Percentiles rank a stretch among this genome's conserved stretches.
Evolutionary conservation across 1,140 invertebrate species (phyloP).

Genomic region (Diuraphis noxia): DNA sequence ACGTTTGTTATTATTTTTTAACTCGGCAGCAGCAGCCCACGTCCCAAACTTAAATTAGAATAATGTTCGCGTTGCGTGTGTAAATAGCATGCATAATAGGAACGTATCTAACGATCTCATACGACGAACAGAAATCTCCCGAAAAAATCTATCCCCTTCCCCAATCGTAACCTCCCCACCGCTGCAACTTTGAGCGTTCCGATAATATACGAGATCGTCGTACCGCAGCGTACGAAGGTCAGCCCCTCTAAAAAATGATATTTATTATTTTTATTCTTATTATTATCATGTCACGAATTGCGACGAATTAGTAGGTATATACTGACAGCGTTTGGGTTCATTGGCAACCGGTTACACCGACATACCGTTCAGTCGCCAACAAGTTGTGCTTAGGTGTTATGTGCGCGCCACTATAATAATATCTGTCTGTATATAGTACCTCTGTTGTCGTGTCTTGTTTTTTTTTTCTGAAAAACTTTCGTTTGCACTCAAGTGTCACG

Average conservation of each 20-base stretch:
- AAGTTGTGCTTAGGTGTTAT: neutral
- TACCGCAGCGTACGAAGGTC: neutral
- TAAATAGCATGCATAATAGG: too few relatives aligned
- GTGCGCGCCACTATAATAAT: too few relatives aligned
- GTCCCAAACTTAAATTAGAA: neutral
- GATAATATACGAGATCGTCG: neutral
- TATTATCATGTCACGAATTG: neutral
- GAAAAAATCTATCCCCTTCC: neutral
- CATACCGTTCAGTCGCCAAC: neutral
- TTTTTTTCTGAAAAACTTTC: too few relatives aligned
- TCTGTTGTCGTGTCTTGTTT: too few relatives aligned
- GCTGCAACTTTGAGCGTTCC: neutral
- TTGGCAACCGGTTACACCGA: neutral
- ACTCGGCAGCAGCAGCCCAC: neutral
- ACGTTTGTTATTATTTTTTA: too few relatives aligned
- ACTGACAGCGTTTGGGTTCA: neutral
- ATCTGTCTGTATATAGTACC: too few relatives aligned
- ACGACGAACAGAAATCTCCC: neutral
- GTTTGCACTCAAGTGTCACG: neutral
- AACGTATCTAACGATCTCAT: neutral
- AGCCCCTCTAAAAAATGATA: conserved; percentile 2
- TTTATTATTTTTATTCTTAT: neutral
- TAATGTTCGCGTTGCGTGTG: neutral
- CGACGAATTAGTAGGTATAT: neutral
- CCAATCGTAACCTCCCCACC: neutral